phyloP scores from a whole-genome alignment of 2,797 vertebrate genomes.

The Anolis apletophallus region DNA sequence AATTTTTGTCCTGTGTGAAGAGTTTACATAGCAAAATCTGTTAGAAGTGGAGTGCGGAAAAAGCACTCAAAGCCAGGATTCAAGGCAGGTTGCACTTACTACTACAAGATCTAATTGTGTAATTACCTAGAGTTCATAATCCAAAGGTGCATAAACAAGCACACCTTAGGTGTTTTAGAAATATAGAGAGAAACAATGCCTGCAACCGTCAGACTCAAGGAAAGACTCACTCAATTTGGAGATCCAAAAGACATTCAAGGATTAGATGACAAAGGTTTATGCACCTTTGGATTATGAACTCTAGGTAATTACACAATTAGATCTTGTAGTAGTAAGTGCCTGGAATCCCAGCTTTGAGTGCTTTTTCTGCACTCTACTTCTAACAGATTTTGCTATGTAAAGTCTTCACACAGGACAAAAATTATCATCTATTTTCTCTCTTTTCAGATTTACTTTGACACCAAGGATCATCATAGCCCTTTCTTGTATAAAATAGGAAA shows the following conservation, averaged over 20 bases:
- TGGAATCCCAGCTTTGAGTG: not conserved
- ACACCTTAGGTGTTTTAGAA: not conserved
- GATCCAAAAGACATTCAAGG: not conserved
- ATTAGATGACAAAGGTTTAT: not conserved
- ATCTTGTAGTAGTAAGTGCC: not conserved
- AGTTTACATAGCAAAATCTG: not conserved
- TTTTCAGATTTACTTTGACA: not conserved
- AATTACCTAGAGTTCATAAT: not conserved
- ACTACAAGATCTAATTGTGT: not conserved
- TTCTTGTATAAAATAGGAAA: not conserved
- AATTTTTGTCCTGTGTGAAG: not conserved
- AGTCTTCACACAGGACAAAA: not conserved
- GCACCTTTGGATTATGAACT: not conserved
- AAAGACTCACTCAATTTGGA: not conserved
- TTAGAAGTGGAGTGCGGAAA: not conserved
- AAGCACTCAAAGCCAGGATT: not conserved
- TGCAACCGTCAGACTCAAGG: not conserved
- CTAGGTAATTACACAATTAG: not conserved
- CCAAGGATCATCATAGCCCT: no score
- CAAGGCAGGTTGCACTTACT: no score
- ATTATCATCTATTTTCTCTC: not conserved
- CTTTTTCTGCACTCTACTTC: not conserved
- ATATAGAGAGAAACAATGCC: not conserved
- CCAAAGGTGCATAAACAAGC: not conserved
- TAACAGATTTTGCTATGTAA: not conserved